Conservation (phyloP, 2,888 invertebrate species). For the Pogonocherus hispidulus region DNA sequence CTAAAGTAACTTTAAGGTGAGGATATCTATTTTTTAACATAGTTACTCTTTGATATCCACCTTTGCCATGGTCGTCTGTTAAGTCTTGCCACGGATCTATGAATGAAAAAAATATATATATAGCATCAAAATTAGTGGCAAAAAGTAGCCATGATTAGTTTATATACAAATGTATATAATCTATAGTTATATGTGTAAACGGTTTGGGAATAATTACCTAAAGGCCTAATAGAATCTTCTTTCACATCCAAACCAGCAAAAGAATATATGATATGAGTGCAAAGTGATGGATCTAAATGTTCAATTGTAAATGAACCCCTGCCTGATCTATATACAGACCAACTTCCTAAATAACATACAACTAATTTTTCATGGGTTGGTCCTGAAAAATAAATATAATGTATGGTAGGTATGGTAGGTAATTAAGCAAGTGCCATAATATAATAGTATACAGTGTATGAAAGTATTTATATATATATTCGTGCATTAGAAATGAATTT, state of each 20-base stretch:
- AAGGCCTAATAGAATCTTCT: conserved; percentile 77
- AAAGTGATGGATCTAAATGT: conserved; percentile 80
- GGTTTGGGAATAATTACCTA: conserved; percentile 76
- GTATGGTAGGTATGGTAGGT: no score
- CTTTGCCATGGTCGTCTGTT: conserved; percentile 81
- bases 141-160: no score
- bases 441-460: no score
- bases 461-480: no score
- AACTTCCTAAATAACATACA: conserved; percentile 84
- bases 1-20: conserved; percentile 79
- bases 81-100: conserved; percentile 84
- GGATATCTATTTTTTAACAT: conserved; percentile 77
- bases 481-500: no score
- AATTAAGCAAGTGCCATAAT: no score
- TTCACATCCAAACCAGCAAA: conserved; percentile 84
- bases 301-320: conserved; percentile 78
- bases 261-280: conserved; percentile 86
- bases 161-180: no score
- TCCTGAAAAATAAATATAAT: conserved; percentile 70
- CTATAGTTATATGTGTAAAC: no score
- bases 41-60: conserved; percentile 79
- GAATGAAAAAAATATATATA: conserved; percentile 25
- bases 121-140: no score
- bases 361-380: conserved; percentile 81
- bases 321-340: conserved; percentile 82